Percentiles rank a stretch among this genome's conserved stretches.
phyloP scores from a whole-genome alignment of 2,113 vertebrate species.

The Prolemur simus region DNA sequence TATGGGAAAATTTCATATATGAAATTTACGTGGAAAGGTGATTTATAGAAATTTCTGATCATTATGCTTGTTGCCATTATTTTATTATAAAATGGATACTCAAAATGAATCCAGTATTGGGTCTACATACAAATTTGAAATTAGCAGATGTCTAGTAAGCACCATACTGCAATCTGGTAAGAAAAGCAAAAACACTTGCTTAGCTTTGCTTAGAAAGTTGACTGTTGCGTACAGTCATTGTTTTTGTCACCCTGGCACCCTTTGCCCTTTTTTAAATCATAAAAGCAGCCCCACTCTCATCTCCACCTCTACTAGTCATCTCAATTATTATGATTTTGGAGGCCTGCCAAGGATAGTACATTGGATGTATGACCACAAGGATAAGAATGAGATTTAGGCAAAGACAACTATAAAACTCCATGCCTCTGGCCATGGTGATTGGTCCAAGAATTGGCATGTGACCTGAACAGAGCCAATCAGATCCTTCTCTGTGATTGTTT shows the following conservation, averaged over 20 bases:
- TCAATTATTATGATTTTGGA: neutral
- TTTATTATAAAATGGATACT: neutral
- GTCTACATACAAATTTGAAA: neutral
- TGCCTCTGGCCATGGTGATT: neutral
- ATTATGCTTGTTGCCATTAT: neutral
- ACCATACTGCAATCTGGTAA: neutral
- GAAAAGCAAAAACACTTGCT: neutral
- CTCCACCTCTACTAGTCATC: neutral
- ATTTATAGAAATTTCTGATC: neutral
- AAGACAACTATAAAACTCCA: neutral
- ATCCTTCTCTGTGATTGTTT: neutral
- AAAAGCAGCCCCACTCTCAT: neutral
- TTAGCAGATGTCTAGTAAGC: neutral
- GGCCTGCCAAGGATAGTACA: neutral
- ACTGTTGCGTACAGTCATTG: neutral
- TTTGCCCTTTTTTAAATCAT: neutral
- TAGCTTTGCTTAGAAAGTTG: slow-evolving; percentile 18
- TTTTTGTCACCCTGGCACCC: neutral
- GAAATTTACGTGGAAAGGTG: neutral
- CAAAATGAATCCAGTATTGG: neutral
- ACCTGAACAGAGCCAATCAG: neutral
- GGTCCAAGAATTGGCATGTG: neutral
- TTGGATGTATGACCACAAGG: neutral
- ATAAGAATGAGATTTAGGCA: neutral
- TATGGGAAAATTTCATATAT: neutral